Base-by-base conservation (phyloP, 2,797 vertebrate species). In the Betta splendens region DNA sequence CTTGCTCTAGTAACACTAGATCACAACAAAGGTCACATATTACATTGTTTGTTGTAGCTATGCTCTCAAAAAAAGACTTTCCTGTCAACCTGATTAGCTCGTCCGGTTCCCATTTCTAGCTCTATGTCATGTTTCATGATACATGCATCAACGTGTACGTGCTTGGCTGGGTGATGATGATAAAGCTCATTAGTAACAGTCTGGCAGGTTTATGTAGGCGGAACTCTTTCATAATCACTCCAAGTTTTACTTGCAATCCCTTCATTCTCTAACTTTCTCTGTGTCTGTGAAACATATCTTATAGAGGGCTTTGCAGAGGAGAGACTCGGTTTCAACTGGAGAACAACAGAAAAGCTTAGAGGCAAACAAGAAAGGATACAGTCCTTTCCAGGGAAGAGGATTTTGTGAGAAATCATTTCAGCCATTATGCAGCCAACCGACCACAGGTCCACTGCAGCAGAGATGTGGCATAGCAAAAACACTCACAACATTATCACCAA, bases 321-420 rank as follows among this genome's bases (percentile, higher is more conserved):
- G n/a, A n/a, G n/a, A n/a, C n/a, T n/a, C n/a, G n/a, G n/a, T n/a
- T n/a, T n/a, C n/a, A n/a, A n/a, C n/a, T n/a, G n/a, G 31, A 55
- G 45, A 44, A 57, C 7, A 50, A 44, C 29, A 26, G 29, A 10
- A 44, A 33, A 18, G n/a, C 35, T 40, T 20, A 43, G 9, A 51
- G 35, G 60, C 0, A 6, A 51, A 51, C 7, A 39, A n/a, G 7
- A 85, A 93, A 94, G 92, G 93, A 94, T 93, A 93, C 91, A 92
- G 90, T 93, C 92, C 90, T 92, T 94, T 90, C 92, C 93, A 85
- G 92, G 92, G 91, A 95, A 94, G 87, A 94, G 89, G 91, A 94
- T 90, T 92, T 91, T 93, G 92, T 93, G 93, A 90, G 93, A 92
- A 89, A 95, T 93, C 91, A 93, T 94, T 92, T 94, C 92, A 87